These are phyloP conservation scores for Matsumurasca onukii DNA, from an alignment of 1,140 invertebrate genomes.

Conservation along the genomic window DNA sequence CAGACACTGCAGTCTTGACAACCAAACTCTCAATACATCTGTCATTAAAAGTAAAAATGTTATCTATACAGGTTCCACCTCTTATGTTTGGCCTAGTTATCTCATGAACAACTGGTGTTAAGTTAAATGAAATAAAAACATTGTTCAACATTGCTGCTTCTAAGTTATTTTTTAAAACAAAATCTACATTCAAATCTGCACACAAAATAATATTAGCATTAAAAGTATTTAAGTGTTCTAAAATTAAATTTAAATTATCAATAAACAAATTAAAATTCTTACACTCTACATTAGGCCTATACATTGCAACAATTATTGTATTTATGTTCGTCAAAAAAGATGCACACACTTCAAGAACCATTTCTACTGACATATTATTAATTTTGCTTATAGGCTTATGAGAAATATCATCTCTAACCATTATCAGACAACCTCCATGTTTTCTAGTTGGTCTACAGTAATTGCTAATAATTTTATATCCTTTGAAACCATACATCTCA, in stretches of 20 bases:
- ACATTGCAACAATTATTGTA: too few relatives aligned
- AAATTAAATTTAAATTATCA: constrained; percentile 4
- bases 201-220: neutral
- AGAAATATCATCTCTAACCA: constrained; percentile 1
- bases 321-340: too few relatives aligned
- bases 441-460: constrained; percentile 16
- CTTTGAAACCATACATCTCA: neutral
- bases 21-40: neutral
- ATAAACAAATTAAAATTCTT: constrained; percentile 8
- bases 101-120: neutral
- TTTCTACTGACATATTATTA: constrained; percentile 14
- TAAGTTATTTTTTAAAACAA: neutral
- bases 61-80: neutral
- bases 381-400: neutral
- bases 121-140: neutral
- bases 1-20: neutral
- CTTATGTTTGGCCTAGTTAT: neutral
- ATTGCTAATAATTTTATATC: constrained; percentile 1
- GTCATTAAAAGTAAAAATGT: neutral
- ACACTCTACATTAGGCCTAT: too few relatives aligned
- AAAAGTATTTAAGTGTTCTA: constrained; percentile 9
- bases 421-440: neutral
- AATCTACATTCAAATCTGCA: neutral
- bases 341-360: too few relatives aligned
- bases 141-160: too few relatives aligned